Base-by-base conservation (phyloP, 2,113 vertebrate genomes). In the Sinosuthora webbiana region DNA sequence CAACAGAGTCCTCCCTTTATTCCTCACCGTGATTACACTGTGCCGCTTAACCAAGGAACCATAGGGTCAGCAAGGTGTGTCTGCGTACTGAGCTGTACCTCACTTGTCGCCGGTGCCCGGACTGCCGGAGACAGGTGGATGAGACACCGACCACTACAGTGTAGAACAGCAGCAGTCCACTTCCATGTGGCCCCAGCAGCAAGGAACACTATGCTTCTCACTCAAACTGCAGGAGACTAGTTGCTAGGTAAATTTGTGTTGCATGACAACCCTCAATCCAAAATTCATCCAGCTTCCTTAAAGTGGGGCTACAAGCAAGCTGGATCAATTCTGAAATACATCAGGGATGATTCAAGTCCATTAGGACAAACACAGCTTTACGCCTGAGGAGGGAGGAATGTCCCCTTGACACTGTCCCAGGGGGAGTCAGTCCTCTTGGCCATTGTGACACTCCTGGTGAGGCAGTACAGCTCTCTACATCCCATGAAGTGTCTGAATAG, bases 351-450 rank as follows among this genome's bases (percentile, higher is more conserved):
- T 21, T 15, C 3, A 8, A 6, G 23, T 52, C 22, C 28, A 31
- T 28, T 17, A 63, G 20, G 17, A 14, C 19, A 74, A 82, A 21
- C 24, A 49, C 4, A 53, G 6, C 37, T 2, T 74, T 49, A 19
- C 9, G 30, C 9, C 0, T 1, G 4, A 42, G 11, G 24, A 53
- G 6, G 3, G 11, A n/a, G 3, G 13, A 15, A 33, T 12, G 8
- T 59, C 11, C 19, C 56, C 17, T 44, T 25, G 37, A 31, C 31
- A 31, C 16, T 21, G 0, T 35, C 41, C 35, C 27, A 56, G 37
- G 31, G 31, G 19, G 2, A 50, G 0, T 13, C 11, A 21, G 11
- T 19, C 7, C 16, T 85, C 5, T 24, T 6, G 15, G 18, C 5
- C 1, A 4, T 8, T 11, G 13, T 0, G 7, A 17, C 19, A 4